These are phyloP conservation scores for Parotocinclus haroldoi DNA, from an alignment of 2,797 vertebrate species.

Conservation along the genomic window DNA sequence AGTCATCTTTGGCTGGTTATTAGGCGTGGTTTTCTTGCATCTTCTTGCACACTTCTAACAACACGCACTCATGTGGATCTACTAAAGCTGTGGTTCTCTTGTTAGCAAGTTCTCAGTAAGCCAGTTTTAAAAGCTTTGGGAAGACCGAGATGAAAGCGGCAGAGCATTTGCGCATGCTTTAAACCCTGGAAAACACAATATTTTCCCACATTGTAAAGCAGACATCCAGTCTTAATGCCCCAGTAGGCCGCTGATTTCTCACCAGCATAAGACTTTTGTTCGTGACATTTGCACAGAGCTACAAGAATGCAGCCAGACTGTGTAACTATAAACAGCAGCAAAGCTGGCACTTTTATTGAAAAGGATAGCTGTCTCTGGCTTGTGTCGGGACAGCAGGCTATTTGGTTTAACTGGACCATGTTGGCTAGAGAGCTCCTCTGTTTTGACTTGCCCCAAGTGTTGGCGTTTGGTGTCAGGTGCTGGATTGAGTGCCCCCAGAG, in stretches of 20 bases:
- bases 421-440: slow-evolving; percentile 24
- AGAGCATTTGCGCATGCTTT: too few relatives aligned
- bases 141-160: too few relatives aligned
- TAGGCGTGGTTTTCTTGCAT: too few relatives aligned
- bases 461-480: slow-evolving; percentile 7
- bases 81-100: too few relatives aligned
- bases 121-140: too few relatives aligned
- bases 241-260: background rate
- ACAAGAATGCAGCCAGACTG: slow-evolving; percentile 12
- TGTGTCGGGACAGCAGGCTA: slow-evolving; percentile 30
- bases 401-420: slow-evolving; percentile 17
- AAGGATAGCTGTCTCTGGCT: slow-evolving; percentile 29
- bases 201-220: too few relatives aligned
- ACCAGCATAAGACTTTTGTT: background rate
- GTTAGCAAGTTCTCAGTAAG: too few relatives aligned
- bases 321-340: background rate
- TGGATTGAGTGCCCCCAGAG: slow-evolving; percentile 14
- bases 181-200: too few relatives aligned
- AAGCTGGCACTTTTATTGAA: slow-evolving; percentile 19
- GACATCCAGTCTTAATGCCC: too few relatives aligned
- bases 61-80: too few relatives aligned
- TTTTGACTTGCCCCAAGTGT: slow-evolving; percentile 37
- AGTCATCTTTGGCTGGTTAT: too few relatives aligned
- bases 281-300: background rate
- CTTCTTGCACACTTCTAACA: too few relatives aligned